Base-by-base conservation (phyloP, 2,113 vertebrate species). In the Danio rerio region DNA sequence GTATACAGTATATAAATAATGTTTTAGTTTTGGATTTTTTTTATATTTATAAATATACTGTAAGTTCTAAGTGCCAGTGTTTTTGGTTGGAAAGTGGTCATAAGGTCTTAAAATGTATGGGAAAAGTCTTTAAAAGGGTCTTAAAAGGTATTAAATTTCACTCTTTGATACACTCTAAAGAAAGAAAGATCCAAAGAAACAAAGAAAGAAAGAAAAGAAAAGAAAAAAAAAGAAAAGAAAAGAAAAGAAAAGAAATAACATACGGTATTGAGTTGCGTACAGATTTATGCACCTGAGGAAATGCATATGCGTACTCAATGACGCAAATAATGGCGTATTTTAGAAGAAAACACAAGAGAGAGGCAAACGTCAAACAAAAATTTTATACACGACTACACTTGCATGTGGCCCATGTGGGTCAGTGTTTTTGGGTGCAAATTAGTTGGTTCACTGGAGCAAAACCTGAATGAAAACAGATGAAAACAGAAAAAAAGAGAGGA, bases 371-470 rank as follows among this genome's bases (percentile, higher is more conserved):
- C n/a, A 49, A 82, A 75, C 62, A 40, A 61, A 69, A 74, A 72
- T 69, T 21, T 61, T 70, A 40, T 3, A 56, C 70, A 55, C n/a
- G 53, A 73, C 40, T 52, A n/a, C 45, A 47, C 47, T 65, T 70
- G 76, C 53, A 18, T 31, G 31, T 77, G 58, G 59, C 65, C 20
- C 40, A 18, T 71, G 56, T 73, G 61, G 63, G 73, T 73, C 52
- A 62, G 13, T 81, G 21, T 58, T n/a, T 80, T 79, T 75, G 86
- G 86, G 89, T 91, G 86, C 90, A 90, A 91, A 94, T 94, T 93
- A 91, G 72, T 65, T 89, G 88, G 89, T 84, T 89, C 89, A 89
- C 45, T 90, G 89, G 88, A 94, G 91, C 90, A 84, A 86, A 93
- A 91, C 90, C 9, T 43, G 53, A 53, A 78, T 40, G 43, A 78